Conservation (phyloP, 1,140 invertebrate genomes). For the Campodea augens region DNA sequence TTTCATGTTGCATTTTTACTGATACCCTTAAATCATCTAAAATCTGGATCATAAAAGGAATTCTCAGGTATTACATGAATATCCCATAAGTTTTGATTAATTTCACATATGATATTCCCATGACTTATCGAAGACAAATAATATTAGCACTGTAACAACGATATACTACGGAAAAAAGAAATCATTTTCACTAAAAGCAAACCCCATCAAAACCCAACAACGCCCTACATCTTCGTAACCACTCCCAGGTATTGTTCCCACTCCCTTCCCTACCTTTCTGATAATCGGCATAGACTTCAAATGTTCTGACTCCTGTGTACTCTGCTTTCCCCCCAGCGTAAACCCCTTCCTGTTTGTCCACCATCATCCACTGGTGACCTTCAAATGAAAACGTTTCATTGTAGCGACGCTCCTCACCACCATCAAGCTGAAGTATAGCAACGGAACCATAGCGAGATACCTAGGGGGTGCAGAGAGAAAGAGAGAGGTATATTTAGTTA, state of each 20-base stretch:
- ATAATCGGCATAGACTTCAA: conserved; percentile 88
- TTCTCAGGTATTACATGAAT: too few species aligned
- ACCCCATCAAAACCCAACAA: not conserved
- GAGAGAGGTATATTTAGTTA: too few species aligned
- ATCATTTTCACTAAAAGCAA: not conserved
- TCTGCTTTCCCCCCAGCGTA: conserved; percentile 89
- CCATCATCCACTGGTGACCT: conserved; percentile 76
- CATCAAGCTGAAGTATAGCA: conserved; percentile 82
- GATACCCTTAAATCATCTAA: too few species aligned
- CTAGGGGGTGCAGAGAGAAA: too few species aligned
- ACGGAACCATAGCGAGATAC: conserved; percentile 68
- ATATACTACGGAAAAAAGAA: too few species aligned
- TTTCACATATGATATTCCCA: too few species aligned
- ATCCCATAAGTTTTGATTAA: too few species aligned
- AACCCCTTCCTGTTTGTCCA: conserved; percentile 86
- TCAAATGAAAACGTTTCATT: conserved; percentile 83
- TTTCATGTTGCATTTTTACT: too few species aligned
- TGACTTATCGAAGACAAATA: too few species aligned
- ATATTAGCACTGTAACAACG: too few species aligned
- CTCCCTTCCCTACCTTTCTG: conserved; percentile 60
- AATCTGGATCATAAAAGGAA: too few species aligned
- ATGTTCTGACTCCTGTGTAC: conserved; percentile 75
- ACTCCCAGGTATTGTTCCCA: not conserved
- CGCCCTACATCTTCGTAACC: not conserved
- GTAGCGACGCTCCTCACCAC: conserved; percentile 82